phyloP scores from a whole-genome alignment of 1,140 invertebrate species.

The Trinorchestia longiramus region DNA sequence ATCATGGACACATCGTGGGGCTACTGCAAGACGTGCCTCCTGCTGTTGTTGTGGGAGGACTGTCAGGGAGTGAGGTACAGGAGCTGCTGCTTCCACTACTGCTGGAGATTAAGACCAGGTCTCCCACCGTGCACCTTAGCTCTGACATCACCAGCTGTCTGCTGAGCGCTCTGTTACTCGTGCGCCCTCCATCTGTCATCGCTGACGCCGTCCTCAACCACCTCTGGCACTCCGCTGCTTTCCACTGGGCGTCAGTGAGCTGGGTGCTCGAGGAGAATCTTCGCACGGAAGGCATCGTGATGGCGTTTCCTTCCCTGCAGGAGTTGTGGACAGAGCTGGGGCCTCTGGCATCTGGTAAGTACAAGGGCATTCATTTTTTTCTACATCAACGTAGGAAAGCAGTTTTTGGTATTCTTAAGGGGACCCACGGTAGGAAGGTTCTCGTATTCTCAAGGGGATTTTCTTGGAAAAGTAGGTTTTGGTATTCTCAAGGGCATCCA shows the following conservation, averaged over 20 bases:
- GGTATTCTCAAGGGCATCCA: too few species aligned
- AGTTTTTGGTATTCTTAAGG: too few species aligned
- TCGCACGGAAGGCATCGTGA: not conserved
- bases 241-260: not conserved
- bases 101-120: not conserved
- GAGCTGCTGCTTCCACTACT: not conserved
- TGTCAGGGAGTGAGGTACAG: not conserved
- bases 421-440: not conserved
- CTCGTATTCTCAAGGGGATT: not conserved
- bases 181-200: not conserved
- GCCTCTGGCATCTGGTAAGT: not conserved
- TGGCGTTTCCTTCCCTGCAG: not conserved
- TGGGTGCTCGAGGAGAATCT: not conserved
- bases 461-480: not conserved
- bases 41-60: not conserved
- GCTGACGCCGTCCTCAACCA: not conserved
- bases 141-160: not conserved
- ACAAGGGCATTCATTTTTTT: too few species aligned
- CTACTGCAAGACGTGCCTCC: not conserved
- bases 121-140: not conserved
- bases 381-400: not conserved
- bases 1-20: not conserved
- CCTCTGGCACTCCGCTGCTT: conserved; percentile 6
- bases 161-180: not conserved
- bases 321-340: not conserved